phyloP scores from a whole-genome alignment of 64 coral and sea anemone genomes.

The Porites lutea region DNA sequence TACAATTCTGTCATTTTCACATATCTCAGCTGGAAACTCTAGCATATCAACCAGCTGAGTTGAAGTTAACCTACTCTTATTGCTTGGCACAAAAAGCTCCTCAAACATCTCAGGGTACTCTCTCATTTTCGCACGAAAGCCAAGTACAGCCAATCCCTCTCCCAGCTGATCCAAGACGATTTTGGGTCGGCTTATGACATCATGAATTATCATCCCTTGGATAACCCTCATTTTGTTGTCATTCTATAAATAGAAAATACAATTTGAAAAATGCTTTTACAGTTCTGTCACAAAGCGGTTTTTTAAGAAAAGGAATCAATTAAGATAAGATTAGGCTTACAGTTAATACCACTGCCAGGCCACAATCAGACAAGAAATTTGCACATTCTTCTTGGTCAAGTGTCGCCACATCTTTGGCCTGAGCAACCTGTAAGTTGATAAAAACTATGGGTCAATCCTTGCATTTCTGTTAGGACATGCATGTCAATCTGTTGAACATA shows the following conservation, averaged over 20 bases:
- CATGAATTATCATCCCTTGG: not conserved
- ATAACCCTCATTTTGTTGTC: constrained; percentile 38
- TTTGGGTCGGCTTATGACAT: constrained; percentile 16
- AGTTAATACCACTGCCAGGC: too few relatives aligned
- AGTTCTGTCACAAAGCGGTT: not conserved
- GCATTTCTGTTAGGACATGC: not conserved
- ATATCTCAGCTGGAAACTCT: too few relatives aligned
- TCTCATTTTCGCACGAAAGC: not conserved
- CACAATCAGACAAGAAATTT: constrained; percentile 55
- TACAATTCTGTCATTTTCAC: constrained; percentile 12
- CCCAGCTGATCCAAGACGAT: too few relatives aligned
- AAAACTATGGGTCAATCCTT: constrained; percentile 8
- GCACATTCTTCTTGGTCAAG: constrained; percentile 55
- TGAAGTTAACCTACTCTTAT: too few relatives aligned
- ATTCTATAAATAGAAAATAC: constrained; percentile 13
- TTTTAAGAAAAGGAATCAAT: constrained; percentile 25
- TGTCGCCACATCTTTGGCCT: constrained; percentile 45
- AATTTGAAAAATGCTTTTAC: constrained; percentile 13
- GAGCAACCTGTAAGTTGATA: constrained; percentile 27
- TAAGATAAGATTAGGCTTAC: too few relatives aligned
- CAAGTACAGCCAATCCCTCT: too few relatives aligned
- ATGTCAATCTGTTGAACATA: not conserved
- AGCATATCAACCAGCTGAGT: too few relatives aligned
- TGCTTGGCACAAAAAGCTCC: too few relatives aligned
- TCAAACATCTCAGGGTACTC: not conserved